A percentile compares a stretch with the other conserved stretches of the same genome.
Evolutionary conservation across 2,888 invertebrate species (phyloP).

Genomic region (Crioceris asparagi): DNA sequence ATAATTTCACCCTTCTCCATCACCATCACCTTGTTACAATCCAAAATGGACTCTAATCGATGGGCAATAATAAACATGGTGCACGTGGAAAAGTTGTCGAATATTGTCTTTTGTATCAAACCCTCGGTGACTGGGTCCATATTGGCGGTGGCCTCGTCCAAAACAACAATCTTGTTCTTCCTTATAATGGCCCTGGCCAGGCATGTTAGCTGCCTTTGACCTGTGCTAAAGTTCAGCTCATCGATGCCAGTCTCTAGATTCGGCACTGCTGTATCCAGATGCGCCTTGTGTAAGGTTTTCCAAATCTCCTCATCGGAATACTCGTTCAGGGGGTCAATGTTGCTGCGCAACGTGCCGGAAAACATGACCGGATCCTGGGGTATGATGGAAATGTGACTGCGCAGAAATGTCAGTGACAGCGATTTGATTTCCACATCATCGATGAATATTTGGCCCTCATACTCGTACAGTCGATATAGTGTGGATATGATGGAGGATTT

Average conservation of each 20-base stretch:
- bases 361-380: slow-evolving; percentile 44
- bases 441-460: slow-evolving; percentile 59
- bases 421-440: slow-evolving; percentile 26
- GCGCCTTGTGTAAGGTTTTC: slow-evolving; percentile 33
- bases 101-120: slow-evolving; percentile 43
- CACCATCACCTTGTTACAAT: slow-evolving; percentile 41
- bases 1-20: slow-evolving; percentile 40
- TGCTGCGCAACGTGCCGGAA: slow-evolving; percentile 44
- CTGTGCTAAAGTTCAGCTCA: slow-evolving; percentile 23
- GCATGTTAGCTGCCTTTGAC: slow-evolving; percentile 48
- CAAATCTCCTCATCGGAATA: slow-evolving; percentile 28
- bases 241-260: slow-evolving; percentile 22
- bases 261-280: slow-evolving; percentile 29
- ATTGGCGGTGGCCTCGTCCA: slow-evolving; percentile 49
- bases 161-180: slow-evolving; percentile 42
- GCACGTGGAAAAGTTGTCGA: slow-evolving; percentile 41
- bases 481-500: slow-evolving; percentile 68
- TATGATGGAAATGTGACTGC: slow-evolving; percentile 42
- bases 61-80: slow-evolving; percentile 43
- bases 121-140: slow-evolving; percentile 45
- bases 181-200: slow-evolving; percentile 45
- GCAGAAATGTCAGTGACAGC: slow-evolving; percentile 39
- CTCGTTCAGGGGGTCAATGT: slow-evolving; percentile 26
- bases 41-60: slow-evolving; percentile 43
- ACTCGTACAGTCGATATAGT: slow-evolving; percentile 52